Conservation (phyloP, 2,888 invertebrate genomes). For the Melinaea marsaeus region DNA sequence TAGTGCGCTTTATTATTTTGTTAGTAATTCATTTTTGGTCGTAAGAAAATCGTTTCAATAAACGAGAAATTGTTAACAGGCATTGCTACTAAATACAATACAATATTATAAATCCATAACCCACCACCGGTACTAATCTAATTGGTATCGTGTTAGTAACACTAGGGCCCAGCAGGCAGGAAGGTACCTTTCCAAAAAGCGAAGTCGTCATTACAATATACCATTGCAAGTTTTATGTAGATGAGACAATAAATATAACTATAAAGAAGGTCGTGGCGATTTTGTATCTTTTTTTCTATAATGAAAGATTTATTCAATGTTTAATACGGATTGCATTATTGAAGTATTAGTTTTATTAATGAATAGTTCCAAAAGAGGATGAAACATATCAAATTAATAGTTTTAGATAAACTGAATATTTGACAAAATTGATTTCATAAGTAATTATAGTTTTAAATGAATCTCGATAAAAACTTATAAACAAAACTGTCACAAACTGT, state of each 20-base stretch:
- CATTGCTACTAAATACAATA: constrained; percentile 55
- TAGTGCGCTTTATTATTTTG: constrained; percentile 27
- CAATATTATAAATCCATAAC: constrained; percentile 45
- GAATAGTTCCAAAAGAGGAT: too few relatives aligned
- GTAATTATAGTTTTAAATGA: too few relatives aligned
- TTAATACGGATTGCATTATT: background rate
- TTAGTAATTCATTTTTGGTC: constrained; percentile 46
- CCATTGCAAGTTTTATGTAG: constrained; percentile 26
- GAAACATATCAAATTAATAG: too few relatives aligned
- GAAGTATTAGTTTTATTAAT: too few relatives aligned
- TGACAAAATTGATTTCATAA: too few relatives aligned
- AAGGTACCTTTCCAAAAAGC: constrained; percentile 78
- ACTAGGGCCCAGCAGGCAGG: constrained; percentile 76
- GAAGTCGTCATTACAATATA: constrained; percentile 69
- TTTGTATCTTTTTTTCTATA: constrained; percentile 35
- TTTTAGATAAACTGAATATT: too few relatives aligned
- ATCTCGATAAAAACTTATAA: too few relatives aligned
- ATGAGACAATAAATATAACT: constrained; percentile 27
- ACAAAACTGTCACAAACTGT: background rate
- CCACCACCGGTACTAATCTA: constrained; percentile 66
- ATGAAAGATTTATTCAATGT: constrained; percentile 13
- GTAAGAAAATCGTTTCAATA: constrained; percentile 23
- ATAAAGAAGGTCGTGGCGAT: constrained; percentile 11
- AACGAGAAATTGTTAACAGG: constrained; percentile 52
- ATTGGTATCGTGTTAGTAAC: constrained; percentile 65